Evolutionary conservation across 2,888 invertebrate species (phyloP), one percentile per base, ranked within the genome.

Genomic region (Gastracanthus pulcherrimus): DNA sequence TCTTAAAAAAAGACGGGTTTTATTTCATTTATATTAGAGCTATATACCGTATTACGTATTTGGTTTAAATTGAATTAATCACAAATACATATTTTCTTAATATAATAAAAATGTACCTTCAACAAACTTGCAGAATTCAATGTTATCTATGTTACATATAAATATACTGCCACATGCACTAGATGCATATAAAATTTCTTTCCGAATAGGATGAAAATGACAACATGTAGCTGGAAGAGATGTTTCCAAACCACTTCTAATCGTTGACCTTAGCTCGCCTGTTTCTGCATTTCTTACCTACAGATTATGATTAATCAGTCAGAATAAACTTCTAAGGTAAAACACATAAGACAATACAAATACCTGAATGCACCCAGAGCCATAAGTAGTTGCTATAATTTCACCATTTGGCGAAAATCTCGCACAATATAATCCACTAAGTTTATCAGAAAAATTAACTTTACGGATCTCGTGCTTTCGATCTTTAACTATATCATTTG

Each of bases 301-400:
- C 19, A 78, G 62, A 38, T 45, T 2, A 16, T n/a, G 19, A 23
- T 48, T 72, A 29, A 74, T n/a, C 45, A n/a, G 23, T 62, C 41
- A 38, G n/a, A 19, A 16, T 2, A n/a, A 41, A 5, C 13, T 67
- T 64, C 31, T 31, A 16, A 31, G n/a, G n/a, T n/a, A n/a, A n/a
- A n/a, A n/a, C n/a, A n/a, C n/a, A n/a, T n/a, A n/a, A n/a, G n/a
- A 26, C 16, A 38, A 67, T 48, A 48, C 1, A 51, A 34, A 41
- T 87, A 93, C 94, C 92, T 94, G 93, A 85, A 94, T 92, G 70
- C 92, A 86, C n/a, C 94, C 94, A 60, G 92, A 90, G 19, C 93
- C 93, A 87, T 93, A 93, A 6, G 93, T 92, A n/a, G 92, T 90
- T 23, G 93, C 91, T 74, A 94, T 83, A 55, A 85, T 80, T n/a